Evolutionary conservation across 2,797 vertebrate species (phyloP), one percentile per base, ranked within the genome.

Genomic region (Basileuterus tristriatus): DNA sequence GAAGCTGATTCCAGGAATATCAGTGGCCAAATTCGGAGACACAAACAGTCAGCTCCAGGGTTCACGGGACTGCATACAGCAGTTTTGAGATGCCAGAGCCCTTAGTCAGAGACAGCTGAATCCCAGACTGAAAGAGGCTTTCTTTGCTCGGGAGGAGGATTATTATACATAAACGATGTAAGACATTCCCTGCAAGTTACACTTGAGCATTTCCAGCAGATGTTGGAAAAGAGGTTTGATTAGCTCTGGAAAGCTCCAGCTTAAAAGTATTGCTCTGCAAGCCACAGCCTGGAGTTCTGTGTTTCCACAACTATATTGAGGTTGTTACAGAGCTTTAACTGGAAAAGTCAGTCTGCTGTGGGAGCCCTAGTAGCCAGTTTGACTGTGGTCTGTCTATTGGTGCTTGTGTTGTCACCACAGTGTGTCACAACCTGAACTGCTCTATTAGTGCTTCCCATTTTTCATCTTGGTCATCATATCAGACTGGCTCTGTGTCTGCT

Each of bases 61-160:
- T 97, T 97, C 80, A 94, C 29, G 89, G 87, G 79, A 94, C 94
- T 87, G 90, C 3, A 21, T 76, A 41, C 90, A 94, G 96, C 87
- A 95, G 85, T 97, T 93, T 96, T 97, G 84, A 95, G 37, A 96
- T 98, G 94, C 96, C 93, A 96, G 43, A 96, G 93, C 44, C 70
- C 93, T 98, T 97, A 97, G 93, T 97, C 96, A 97, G 69, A 96
- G 94, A 95, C 95, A 97, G 94, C 93, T 97, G 97, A 97, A 89
- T 84, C 95, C 46, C 68, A 89, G 86, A 83, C 92, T 97, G 93
- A 97, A 97, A 98, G 92, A 95, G 78, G 87, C 94, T 97, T 97
- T 97, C 93, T 97, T 91, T 96, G 90, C 93, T 94, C 0, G 9
- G 93, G 93, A 97, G 97, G 89, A 96, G 67, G 77, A 96, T 97